Base-by-base conservation (phyloP, 2,888 invertebrate genomes). In the Lottia gigantea region DNA sequence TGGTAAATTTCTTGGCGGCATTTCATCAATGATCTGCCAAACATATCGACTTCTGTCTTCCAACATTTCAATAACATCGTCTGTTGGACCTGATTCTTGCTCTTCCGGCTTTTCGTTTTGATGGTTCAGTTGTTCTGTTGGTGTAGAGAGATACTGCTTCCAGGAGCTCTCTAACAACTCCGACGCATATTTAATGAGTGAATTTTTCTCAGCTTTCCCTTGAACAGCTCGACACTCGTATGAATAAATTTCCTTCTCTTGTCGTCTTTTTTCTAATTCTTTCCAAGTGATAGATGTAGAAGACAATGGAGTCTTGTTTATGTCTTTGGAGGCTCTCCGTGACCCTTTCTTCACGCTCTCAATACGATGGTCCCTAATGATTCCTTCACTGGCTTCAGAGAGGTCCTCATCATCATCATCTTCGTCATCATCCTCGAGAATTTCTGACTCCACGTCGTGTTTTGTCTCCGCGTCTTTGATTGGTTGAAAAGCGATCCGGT, bases 11-110 rank as follows among this genome's bases (percentile, higher is more conserved):
- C 25, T 61, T 61, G 71, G 68, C 55, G 46, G 62, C 49, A 80
- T 64, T 49, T 80, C 78, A 16, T 81, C 81, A 23, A 81, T 76
- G 1, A 82, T 73, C 68, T 82, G 78, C 79, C 81, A 81, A 8
- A 82, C 80, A 67, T 80, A 80, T 64, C 79, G 72, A 26, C 75
- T 79, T 47, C 71, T 76, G 67, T 82, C 79, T 62, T 78, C 76
- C 14, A 82, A 62, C 80, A 82, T 80, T 64, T 79, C 80, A 15
- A 78, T 65, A 0, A 81, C 81, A 46, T 82, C 82, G 14, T 76
- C 73, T 12, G 75, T 66, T 66, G 73, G 72, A 40, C 72, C 71
- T 4, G 68, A 46, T 31, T 76, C 68, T 62, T 70, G 64, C 3
- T 79, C 78, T 3, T 79, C 79, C 62, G 74, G 76, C 40, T 78